phyloP scores from a whole-genome alignment of 2,888 invertebrate genomes.

The Cephalotes varians region DNA sequence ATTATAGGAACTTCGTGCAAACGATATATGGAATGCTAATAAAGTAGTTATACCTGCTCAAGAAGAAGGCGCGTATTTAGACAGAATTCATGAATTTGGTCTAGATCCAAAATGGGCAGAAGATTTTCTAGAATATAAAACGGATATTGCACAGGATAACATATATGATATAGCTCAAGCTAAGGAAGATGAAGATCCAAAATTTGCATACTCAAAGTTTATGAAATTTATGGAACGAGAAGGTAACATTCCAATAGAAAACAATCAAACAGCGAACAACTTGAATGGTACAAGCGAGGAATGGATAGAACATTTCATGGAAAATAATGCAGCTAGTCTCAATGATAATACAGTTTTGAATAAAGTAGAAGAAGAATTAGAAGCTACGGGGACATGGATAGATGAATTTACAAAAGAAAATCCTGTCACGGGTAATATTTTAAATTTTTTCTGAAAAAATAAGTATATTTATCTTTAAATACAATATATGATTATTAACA shows the following conservation, averaged over 20 bases:
- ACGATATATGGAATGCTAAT: conserved; percentile 86
- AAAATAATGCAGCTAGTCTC: conserved; percentile 62
- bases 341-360: conserved; percentile 72
- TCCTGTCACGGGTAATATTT: conserved; percentile 73
- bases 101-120: conserved; percentile 89
- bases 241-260: conserved; percentile 88
- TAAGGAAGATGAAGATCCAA: conserved; percentile 88
- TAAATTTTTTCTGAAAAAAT: neutral
- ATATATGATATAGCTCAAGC: conserved; percentile 61
- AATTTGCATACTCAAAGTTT: conserved; percentile 92
- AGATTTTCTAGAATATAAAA: conserved; percentile 87
- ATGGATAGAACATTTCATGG: conserved; percentile 86
- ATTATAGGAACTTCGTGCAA: conserved; percentile 81
- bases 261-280: conserved; percentile 83
- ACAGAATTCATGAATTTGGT: conserved; percentile 74
- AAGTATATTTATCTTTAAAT: neutral
- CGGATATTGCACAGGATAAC: conserved; percentile 76
- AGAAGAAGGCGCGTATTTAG: neutral
- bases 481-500: conserved; percentile 15
- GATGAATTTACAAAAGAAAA: conserved; percentile 81
- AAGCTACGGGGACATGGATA: conserved; percentile 81
- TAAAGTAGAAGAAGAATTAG: conserved; percentile 76
- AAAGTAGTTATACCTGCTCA: conserved; percentile 61
- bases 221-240: conserved; percentile 94
- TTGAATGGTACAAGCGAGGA: conserved; percentile 84